Percentiles rank a stretch among this genome's conserved stretches.
Evolutionary conservation across 2,113 vertebrate genomes (phyloP).

Genomic region (Amblyopsis rosae): DNA sequence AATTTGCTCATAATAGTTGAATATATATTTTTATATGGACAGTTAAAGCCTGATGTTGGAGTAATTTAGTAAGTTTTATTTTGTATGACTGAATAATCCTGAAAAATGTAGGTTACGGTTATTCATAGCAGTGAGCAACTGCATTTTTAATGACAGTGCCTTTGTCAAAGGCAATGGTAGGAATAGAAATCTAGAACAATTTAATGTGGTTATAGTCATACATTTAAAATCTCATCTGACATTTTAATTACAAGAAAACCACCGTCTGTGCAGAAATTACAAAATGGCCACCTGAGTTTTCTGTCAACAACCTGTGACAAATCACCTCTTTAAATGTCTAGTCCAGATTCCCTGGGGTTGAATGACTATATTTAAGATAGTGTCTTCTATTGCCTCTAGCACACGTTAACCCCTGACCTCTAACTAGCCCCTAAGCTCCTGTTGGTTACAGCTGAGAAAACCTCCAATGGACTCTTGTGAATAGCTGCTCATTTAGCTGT

Average conservation of each 20-base stretch:
- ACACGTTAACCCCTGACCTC: slow-evolving; percentile 65
- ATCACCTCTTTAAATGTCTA: slow-evolving; percentile 38
- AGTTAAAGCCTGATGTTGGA: not conserved
- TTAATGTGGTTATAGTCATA: too few relatives aligned
- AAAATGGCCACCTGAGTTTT: slow-evolving; percentile 29
- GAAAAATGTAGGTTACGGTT: not conserved
- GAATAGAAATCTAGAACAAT: too few relatives aligned
- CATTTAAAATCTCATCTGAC: too few relatives aligned
- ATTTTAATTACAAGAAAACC: slow-evolving; percentile 7
- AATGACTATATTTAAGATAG: slow-evolving; percentile 56
- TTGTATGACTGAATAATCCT: not conserved
- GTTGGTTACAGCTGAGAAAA: slow-evolving; percentile 49
- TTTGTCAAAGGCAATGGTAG: too few relatives aligned
- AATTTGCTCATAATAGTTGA: not conserved
- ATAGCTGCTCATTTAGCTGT: not conserved
- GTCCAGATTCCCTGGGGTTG: slow-evolving; percentile 42
- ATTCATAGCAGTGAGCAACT: too few relatives aligned
- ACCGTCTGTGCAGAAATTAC: slow-evolving; percentile 1
- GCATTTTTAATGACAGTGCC: too few relatives aligned
- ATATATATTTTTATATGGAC: not conserved
- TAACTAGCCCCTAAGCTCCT: slow-evolving; percentile 48
- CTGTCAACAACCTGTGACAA: slow-evolving; percentile 48
- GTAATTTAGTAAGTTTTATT: not conserved
- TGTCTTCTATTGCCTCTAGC: slow-evolving; percentile 58
- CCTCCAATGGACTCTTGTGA: slow-evolving; percentile 1